A percentile compares a stretch with the other conserved stretches of the same genome.
phyloP scores from a whole-genome alignment of 2,113 vertebrate species.

The Labrus mixtus region DNA sequence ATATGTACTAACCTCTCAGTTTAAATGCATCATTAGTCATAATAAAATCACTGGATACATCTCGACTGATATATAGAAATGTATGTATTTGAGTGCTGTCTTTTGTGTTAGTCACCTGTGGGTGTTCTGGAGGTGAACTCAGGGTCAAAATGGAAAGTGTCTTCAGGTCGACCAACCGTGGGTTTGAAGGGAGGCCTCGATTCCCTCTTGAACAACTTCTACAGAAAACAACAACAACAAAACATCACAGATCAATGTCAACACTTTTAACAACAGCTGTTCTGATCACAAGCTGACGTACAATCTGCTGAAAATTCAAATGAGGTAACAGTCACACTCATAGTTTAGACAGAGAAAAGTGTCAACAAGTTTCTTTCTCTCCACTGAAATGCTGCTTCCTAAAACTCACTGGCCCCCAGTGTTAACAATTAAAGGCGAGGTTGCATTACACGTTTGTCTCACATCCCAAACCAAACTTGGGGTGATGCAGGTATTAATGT shows the following conservation, averaged over 20 bases:
- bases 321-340: no score
- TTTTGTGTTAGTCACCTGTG: constrained; percentile 84
- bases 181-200: constrained; percentile 96
- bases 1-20: neutral
- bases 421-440: no score
- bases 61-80: neutral
- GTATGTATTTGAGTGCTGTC: neutral
- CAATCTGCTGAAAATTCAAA: neutral
- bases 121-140: constrained; percentile 97
- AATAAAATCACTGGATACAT: neutral
- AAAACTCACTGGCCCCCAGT: no score
- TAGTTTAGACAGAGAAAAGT: no score
- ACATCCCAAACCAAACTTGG: no score
- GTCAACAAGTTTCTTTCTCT: no score
- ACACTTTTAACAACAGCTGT: neutral
- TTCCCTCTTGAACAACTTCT: constrained; percentile 94
- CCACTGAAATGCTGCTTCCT: no score
- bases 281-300: neutral
- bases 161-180: constrained; percentile 93
- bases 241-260: neutral
- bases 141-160: constrained; percentile 97
- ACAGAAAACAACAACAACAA: constrained; percentile 19
- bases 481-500: no score
- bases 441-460: no score
- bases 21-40: neutral